These are phyloP conservation scores for Argentina silus DNA, from an alignment of 2,797 vertebrate genomes.

Conservation along the genomic window DNA sequence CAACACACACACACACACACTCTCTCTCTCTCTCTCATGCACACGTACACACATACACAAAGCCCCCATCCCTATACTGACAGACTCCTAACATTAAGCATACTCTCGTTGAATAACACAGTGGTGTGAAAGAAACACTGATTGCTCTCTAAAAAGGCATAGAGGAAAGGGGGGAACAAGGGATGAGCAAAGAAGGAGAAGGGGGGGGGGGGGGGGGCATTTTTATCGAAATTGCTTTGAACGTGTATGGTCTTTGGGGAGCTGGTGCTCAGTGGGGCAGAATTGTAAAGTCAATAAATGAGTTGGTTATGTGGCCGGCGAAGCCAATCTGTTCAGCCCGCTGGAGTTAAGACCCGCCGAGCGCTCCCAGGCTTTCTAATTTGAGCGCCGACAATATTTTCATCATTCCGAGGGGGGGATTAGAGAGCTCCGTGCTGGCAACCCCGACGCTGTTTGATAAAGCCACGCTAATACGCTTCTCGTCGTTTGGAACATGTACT, in stretches of 20 bases:
- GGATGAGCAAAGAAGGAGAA: constrained; percentile 31
- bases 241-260: constrained; percentile 64
- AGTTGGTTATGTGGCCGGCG: constrained; percentile 74
- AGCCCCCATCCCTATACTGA: not conserved
- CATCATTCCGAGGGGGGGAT: constrained; percentile 66
- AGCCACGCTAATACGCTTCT: constrained; percentile 62
- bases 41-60: not conserved
- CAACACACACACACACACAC: not conserved
- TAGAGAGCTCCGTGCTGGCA: constrained; percentile 59
- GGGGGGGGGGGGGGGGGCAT: constrained; percentile 24
- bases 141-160: constrained; percentile 62
- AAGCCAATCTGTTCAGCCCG: constrained; percentile 70
- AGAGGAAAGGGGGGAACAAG: constrained; percentile 52
- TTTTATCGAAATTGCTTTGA: constrained; percentile 78
- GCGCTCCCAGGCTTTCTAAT: constrained; percentile 54
- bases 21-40: not conserved
- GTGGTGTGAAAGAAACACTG: constrained; percentile 51
- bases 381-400: constrained; percentile 64
- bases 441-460: constrained; percentile 56
- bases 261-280: constrained; percentile 61
- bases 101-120: constrained; percentile 51
- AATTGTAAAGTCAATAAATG: constrained; percentile 78
- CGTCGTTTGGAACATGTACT: constrained; percentile 5
- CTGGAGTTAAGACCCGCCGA: constrained; percentile 20
- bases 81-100: constrained; percentile 41